A percentile compares a stretch with the other conserved stretches of the same genome.
phyloP scores from a whole-genome alignment of 2,797 vertebrate species.

The Chloroceryle inda region DNA sequence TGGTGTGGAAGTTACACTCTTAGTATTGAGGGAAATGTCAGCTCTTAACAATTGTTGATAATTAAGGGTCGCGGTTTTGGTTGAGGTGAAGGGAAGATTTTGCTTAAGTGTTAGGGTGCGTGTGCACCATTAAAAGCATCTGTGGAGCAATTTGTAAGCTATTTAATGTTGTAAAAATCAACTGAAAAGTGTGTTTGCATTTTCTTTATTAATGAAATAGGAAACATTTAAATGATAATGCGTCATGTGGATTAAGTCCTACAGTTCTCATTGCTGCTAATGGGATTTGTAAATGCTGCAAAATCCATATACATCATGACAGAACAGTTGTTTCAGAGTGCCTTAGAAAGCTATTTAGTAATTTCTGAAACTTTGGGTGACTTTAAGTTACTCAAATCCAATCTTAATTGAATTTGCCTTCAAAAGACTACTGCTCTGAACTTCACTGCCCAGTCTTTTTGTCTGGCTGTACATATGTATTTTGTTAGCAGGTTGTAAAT shows the following conservation, averaged over 20 bases:
- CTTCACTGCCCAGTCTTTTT: not conserved
- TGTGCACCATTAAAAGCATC: not conserved
- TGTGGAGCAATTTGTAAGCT: not conserved
- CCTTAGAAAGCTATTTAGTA: not conserved
- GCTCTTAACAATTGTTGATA: not conserved
- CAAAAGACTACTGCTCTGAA: not conserved
- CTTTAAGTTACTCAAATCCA: not conserved
- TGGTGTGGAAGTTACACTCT: not conserved
- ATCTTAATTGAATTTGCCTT: not conserved
- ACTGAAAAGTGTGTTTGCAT: not conserved
- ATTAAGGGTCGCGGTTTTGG: not conserved
- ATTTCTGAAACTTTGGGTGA: not conserved
- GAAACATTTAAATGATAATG: not conserved
- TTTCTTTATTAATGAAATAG: conserved; percentile 27
- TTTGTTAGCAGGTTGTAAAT: not conserved
- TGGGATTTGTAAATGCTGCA: not conserved
- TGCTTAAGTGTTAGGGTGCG: not conserved
- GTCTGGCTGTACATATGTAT: accelerated
- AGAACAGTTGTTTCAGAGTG: not conserved
- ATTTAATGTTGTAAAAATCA: conserved; percentile 11
- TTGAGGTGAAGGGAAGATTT: not conserved
- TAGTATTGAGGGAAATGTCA: not conserved
- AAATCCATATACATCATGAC: not conserved
- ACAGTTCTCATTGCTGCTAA: not conserved
- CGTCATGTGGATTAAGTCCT: not conserved